Evolutionary conservation across 2,888 invertebrate genomes (phyloP).

Genomic region (Exocentrus adspersus): DNA sequence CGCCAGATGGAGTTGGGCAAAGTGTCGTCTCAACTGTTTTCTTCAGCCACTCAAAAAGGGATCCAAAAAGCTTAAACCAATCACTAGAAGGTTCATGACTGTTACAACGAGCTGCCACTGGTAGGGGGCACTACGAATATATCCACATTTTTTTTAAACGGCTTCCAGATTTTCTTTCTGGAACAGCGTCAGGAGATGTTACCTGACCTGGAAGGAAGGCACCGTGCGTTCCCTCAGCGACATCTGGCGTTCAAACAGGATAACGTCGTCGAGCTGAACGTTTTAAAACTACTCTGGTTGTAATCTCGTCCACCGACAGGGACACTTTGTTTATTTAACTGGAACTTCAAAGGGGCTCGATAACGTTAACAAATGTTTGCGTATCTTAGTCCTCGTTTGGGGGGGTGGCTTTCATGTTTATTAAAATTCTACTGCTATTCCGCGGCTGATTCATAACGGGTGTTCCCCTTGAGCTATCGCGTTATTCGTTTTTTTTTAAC

Average conservation of each 20-base stretch:
- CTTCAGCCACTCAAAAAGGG: no score
- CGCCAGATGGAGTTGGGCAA: no score
- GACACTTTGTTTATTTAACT: not conserved
- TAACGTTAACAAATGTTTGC: not conserved
- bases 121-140: no score
- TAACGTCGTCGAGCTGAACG: not conserved
- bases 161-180: no score
- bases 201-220: no score
- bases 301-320: not conserved
- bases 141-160: no score
- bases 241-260: not conserved
- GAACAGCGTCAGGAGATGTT: no score
- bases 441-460: conserved; percentile 22
- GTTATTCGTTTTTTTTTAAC: conserved; percentile 18
- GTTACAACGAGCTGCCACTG: no score
- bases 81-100: no score
- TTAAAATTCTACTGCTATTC: conserved; percentile 15
- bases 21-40: no score
- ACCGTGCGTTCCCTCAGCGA: not conserved
- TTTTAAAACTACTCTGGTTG: not conserved
- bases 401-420: conserved; percentile 7
- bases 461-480: conserved; percentile 2
- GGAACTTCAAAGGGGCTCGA: not conserved
- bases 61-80: no score
- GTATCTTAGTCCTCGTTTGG: not conserved